Base-by-base conservation (phyloP, 2,888 invertebrate genomes). In the Ophioninae sp. region DNA sequence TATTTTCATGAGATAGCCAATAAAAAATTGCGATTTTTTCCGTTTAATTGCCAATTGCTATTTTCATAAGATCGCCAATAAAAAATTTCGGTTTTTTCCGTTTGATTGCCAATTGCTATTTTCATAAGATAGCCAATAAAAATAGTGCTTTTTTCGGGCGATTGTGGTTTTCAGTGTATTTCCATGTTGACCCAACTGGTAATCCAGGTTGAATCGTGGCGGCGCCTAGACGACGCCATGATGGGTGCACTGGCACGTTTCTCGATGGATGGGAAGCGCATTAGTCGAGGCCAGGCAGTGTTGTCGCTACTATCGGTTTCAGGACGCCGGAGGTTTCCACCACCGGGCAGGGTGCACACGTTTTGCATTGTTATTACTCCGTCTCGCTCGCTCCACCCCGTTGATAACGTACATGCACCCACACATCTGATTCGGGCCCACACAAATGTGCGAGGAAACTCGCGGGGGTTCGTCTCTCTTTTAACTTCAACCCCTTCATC, bases 291-390 rank as follows among this genome's bases (percentile, higher is more conserved):
- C 39, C 56, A 56, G 7, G 13, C 17, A 44, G 81, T 30, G 59
- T 64, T 77, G 67, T 59, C 65, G 72, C 17, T 64, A 39, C n/a
- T 13, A 64, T 67, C 41, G 41, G 74, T 58, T 75, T 61, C 67
- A 76, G 76, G 23, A 59, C 72, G 67, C 73, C 73, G 71, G 51
- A 77, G 72, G 71, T 61, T 61, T 61, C 61, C 22, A 2, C 72
- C 56, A 13, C 72, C 39, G 59, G 75, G 64, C 22, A 56, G 30
- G 73, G 30, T 30, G 30, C 30, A 30, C 82, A 82, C 89, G 88
- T 88, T 88, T 88, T 89, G 88, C 87, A 89, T 89, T 89, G 89
- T 89, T 89, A 88, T 89, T 85, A 85, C 82, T 87, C 86, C 64
- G 87, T 89, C 88, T 87, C 85, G 30, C 83, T 88, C 86, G 82